Conservation (phyloP, 2,888 invertebrate species). For the Cheilosia soror region DNA sequence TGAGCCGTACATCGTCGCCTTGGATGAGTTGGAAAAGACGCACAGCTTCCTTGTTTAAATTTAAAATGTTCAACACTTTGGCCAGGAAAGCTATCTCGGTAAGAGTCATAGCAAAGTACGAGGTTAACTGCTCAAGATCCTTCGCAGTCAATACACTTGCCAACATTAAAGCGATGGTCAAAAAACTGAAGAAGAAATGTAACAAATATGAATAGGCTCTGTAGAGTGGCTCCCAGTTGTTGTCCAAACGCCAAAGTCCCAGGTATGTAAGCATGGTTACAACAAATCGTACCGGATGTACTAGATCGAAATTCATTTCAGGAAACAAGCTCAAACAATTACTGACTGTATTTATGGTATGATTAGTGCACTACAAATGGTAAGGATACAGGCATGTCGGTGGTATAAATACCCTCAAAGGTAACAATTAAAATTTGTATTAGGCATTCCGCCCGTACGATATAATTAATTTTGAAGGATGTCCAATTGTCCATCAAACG, state of each 20-base stretch:
- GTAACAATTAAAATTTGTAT: no score
- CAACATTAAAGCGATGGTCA: slow-evolving; percentile 78
- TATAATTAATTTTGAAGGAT: no score
- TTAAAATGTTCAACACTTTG: slow-evolving; percentile 79
- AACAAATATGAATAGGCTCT: slow-evolving; percentile 65
- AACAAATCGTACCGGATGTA: slow-evolving; percentile 33
- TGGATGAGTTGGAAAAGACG: slow-evolving; percentile 68
- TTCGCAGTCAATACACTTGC: slow-evolving; percentile 76
- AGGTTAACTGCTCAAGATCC: slow-evolving; percentile 78
- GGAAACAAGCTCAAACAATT: no score
- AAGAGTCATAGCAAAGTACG: slow-evolving; percentile 79
- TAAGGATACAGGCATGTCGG: no score
- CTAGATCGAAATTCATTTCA: slow-evolving; percentile 45
- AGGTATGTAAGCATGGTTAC: slow-evolving; percentile 19
- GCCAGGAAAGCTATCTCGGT: slow-evolving; percentile 78
- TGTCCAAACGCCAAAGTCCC: slow-evolving; percentile 45
- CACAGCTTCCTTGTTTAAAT: slow-evolving; percentile 67
- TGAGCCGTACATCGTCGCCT: not conserved
- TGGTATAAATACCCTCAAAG: no score
- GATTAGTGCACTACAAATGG: no score
- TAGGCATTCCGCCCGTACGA: no score
- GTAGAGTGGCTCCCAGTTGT: slow-evolving; percentile 25
- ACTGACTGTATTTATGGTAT: no score
- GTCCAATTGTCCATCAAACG: no score
- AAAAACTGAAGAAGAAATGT: slow-evolving; percentile 77